A percentile compares a stretch with the other conserved stretches of the same genome.
Conservation (phyloP, 2,888 invertebrate genomes). For the Xestia xanthographa region DNA sequence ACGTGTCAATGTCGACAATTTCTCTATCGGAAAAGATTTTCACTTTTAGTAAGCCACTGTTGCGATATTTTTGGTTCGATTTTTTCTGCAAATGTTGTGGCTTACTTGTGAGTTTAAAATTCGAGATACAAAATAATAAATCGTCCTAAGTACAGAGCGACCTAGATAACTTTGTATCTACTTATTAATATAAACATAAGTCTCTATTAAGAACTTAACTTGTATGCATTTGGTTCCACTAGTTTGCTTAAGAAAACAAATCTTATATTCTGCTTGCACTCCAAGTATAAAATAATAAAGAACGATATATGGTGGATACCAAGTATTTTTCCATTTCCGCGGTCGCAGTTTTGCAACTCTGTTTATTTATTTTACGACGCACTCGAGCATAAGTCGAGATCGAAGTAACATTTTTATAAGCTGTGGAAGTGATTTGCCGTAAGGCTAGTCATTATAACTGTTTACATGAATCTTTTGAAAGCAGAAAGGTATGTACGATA, state of each 20-base stretch:
- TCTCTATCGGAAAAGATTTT: slow-evolving; percentile 46
- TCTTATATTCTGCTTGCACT: slow-evolving; percentile 62
- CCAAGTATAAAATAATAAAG: slow-evolving; percentile 68
- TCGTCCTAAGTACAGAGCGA: background rate
- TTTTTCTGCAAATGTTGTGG: slow-evolving; percentile 25
- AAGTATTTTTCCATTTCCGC: slow-evolving; percentile 72
- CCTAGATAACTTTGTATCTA: slow-evolving; percentile 7
- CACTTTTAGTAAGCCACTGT: slow-evolving; percentile 29
- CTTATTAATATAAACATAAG: slow-evolving; percentile 33
- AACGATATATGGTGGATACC: slow-evolving; percentile 57
- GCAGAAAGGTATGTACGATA: background rate
- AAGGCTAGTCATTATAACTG: slow-evolving; percentile 16
- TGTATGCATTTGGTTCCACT: slow-evolving; percentile 31
- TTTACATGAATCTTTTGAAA: slow-evolving; percentile 11
- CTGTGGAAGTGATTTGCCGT: slow-evolving; percentile 26
- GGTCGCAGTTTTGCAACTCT: slow-evolving; percentile 62
- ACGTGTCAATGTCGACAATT: slow-evolving; percentile 43
- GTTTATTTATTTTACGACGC: slow-evolving; percentile 73
- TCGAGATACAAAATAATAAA: slow-evolving; percentile 6
- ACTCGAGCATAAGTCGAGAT: slow-evolving; percentile 58
- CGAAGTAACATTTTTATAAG: slow-evolving; percentile 62
- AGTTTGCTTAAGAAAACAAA: slow-evolving; percentile 53
- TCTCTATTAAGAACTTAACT: slow-evolving; percentile 31
- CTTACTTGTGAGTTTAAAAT: slow-evolving; percentile 11
- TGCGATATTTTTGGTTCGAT: slow-evolving; percentile 15